phyloP scores from a whole-genome alignment of 2,797 vertebrate species.

The Pangasius krempfi region DNA sequence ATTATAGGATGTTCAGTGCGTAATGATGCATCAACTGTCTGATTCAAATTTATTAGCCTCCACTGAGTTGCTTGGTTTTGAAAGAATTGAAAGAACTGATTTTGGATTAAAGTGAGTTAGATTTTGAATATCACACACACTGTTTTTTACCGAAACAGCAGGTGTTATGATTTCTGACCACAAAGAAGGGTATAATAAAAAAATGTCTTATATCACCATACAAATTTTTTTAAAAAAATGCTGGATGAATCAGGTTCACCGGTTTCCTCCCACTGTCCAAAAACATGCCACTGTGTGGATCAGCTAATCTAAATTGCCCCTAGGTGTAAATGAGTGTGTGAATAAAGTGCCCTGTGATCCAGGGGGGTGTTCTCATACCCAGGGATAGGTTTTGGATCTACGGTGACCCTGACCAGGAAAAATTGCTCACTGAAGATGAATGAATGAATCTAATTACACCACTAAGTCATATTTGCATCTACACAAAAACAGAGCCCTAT shows the following conservation, averaged over 20 bases:
- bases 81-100: background rate
- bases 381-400: background rate
- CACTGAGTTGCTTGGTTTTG: background rate
- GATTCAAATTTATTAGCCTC: constrained; percentile 10
- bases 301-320: background rate
- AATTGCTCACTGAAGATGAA: background rate
- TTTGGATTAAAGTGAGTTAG: background rate
- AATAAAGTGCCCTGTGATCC: background rate
- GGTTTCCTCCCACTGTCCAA: background rate
- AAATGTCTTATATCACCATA: background rate
- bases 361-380: background rate
- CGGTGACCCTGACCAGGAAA: background rate
- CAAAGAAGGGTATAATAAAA: background rate
- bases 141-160: background rate
- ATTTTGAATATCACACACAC: background rate
- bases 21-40: constrained; percentile 32
- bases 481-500: background rate
- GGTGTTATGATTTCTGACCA: background rate
- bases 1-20: constrained; percentile 25
- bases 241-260: background rate
- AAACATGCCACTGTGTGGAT: background rate
- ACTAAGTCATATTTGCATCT: no score
- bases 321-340: background rate
- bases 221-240: background rate
- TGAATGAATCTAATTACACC: background rate